Percentiles rank a stretch among this genome's conserved stretches.
phyloP scores from a whole-genome alignment of 2,797 vertebrate species.

The Centropyge bicolor region DNA sequence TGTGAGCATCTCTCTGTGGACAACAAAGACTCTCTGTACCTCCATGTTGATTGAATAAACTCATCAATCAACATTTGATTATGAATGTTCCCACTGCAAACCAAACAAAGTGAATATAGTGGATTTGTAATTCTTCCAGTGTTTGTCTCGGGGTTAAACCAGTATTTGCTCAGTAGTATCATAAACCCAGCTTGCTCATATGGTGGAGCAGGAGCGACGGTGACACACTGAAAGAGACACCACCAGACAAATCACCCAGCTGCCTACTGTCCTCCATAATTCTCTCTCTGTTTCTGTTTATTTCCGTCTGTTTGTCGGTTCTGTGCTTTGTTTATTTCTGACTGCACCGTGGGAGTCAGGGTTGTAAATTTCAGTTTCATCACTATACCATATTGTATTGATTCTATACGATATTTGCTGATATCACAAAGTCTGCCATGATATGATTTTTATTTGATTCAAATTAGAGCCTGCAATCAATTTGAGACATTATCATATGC shows the following conservation, averaged over 20 bases:
- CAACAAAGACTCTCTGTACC: neutral
- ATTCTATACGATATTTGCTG: too few relatives aligned
- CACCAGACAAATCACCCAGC: neutral
- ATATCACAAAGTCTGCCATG: too few relatives aligned
- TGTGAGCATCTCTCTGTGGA: neutral
- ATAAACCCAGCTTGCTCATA: neutral
- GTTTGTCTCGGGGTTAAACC: neutral
- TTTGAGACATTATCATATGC: too few relatives aligned
- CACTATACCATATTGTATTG: too few relatives aligned
- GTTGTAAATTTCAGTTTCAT: too few relatives aligned
- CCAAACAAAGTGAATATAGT: neutral
- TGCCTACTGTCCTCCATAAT: neutral
- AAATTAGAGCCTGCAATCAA: too few relatives aligned
- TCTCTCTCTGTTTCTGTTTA: slow-evolving; percentile 1
- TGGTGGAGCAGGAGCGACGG: too few relatives aligned
- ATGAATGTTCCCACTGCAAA: neutral
- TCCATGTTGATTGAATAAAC: neutral
- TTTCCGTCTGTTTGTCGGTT: slow-evolving; percentile 16
- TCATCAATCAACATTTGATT: neutral
- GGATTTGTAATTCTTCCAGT: neutral
- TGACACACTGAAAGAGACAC: neutral
- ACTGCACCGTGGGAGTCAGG: neutral
- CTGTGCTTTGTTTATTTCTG: slow-evolving; percentile 35
- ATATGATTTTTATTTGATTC: too few relatives aligned
- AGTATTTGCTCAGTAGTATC: too few relatives aligned